phyloP scores from a whole-genome alignment of 2,888 invertebrate genomes.

The Diadromus collaris region DNA sequence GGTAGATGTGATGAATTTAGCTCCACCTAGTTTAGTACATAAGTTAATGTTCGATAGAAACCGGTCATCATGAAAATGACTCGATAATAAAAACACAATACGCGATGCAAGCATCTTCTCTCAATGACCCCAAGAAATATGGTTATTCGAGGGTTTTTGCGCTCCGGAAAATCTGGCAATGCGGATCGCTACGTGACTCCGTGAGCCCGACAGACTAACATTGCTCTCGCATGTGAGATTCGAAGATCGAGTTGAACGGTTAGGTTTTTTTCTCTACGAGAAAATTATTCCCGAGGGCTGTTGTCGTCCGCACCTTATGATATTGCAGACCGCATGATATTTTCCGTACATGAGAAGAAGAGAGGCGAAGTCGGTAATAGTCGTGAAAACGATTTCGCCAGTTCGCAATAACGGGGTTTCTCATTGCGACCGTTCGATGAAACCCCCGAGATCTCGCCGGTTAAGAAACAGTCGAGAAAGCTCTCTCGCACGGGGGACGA shows the following conservation, averaged over 20 bases:
- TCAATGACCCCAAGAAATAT: background rate
- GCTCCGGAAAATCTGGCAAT: background rate
- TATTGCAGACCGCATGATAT: conserved; percentile 72
- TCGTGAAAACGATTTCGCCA: conserved; percentile 70
- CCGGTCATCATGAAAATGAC: background rate
- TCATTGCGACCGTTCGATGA: conserved; percentile 54
- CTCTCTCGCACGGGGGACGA: conserved; percentile 15
- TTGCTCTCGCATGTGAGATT: conserved; percentile 64
- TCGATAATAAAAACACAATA: background rate
- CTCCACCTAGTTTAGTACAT: too few species aligned
- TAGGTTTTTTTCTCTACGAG: conserved; percentile 67
- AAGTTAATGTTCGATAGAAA: too few species aligned
- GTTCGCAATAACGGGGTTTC: conserved; percentile 72
- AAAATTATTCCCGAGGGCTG: conserved; percentile 72
- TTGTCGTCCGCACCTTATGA: conserved; percentile 60
- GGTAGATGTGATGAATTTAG: background rate
- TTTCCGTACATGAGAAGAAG: conserved; percentile 61
- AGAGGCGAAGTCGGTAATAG: conserved; percentile 59
- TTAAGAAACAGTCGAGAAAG: conserved; percentile 20
- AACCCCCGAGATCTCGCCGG: conserved; percentile 14
- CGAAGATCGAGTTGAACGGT: conserved; percentile 66
- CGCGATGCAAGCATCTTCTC: background rate
- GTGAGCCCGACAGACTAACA: conserved; percentile 10
- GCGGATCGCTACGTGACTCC: conserved; percentile 35
- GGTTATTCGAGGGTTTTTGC: background rate